Evolutionary conservation across 1,140 invertebrate species (phyloP), one percentile per base, ranked within the genome.

Genomic region (Drosophila simulans): DNA sequence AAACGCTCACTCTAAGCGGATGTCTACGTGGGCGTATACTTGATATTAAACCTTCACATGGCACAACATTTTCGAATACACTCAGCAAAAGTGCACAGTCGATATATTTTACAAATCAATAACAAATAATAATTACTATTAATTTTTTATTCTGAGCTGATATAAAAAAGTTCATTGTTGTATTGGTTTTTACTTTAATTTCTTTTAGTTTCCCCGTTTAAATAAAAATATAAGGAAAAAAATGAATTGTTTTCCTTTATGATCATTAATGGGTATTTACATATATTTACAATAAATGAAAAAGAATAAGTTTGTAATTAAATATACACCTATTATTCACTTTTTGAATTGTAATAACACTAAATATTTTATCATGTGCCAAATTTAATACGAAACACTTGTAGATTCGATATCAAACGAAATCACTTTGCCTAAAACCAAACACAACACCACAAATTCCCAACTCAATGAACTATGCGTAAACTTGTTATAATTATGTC

Each of bases 1-100:
- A 77, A 66, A 73, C 54, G 49, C 60, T 25, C 52, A 35, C 43
- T 17, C 42, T 39, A 34, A n/a, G n/a, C 4, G 34, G 20, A 12
- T 37, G 39, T 25, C 22, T 42, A 27, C 13, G 15, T 27, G 62
- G 34, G 35, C 59, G 45, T 17, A 68, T 25, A 39, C 42, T 66
- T 55, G 43, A 48, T 39, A 48, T 65, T 65, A 56, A 55, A 37
- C 64, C 51, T 12, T 55, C 34, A 48, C 35, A 57, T 46, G 20
- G 22, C 20, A 27, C 20, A 15, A 10, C 53, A 4, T 35, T 51
- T 35, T 5, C 17, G 15, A 8, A 20, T 35, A 35, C 49, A 52
- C 49, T 17, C 10, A 12, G 12, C 35, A 51, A 3, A 31, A 51
- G 34, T 13, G 0, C n/a, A 31, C 3, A 31, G 31, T 31, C 0